Base-by-base conservation (phyloP, 30 jellyfish, hydroid and myxozoan genomes). In the Aurelia aurita complex sp. Pacific region DNA sequence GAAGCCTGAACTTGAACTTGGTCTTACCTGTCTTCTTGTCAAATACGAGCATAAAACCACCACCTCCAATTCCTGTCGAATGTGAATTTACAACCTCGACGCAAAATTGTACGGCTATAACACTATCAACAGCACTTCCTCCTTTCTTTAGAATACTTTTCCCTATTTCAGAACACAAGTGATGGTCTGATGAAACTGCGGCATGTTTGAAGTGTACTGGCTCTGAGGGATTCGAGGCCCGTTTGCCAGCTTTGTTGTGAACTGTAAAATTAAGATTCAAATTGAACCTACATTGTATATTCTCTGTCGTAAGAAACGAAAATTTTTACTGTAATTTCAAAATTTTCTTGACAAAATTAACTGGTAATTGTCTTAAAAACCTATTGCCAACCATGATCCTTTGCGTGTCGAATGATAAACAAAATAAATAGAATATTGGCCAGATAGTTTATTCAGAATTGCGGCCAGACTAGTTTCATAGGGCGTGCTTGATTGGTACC, bases 41-140 rank as follows among this genome's bases (percentile, higher is more conserved):
- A 75, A 80, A 96, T 34, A 88, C 91, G 5, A 96, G 89, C 97
- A 96, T 88, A 75, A 96, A 96, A 1, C 99, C 99, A 64, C 99
- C 99, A 4, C 99, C 99, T 13, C 99, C 99, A 13, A 96, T 80
- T 38, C 99, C 99, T 0, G 99, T 96, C 12, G 99, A 96, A 79
- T 96, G 99, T 17, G 97, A 76, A 64, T 96, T 91, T 64, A 91
- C 97, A 13, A 96, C 92, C 64, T 96, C 99, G 17, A 91, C 98
- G 67, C 99, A 96, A 69, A 84, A 86, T 32, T 96, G 99, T 15
- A 96, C 92, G 5, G 98, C 79, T 18, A 92, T 96, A 64, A 85
- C 88, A 61, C 97, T 93, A 73, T 96, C 99, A 5, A 96, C 98
- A 36, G 99, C 98, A 67, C 91, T 90, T n/a, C 98, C 99, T 23